These are phyloP conservation scores for Catharus fuscescens DNA, from an alignment of 2,113 vertebrate species.

Conservation along the genomic window DNA sequence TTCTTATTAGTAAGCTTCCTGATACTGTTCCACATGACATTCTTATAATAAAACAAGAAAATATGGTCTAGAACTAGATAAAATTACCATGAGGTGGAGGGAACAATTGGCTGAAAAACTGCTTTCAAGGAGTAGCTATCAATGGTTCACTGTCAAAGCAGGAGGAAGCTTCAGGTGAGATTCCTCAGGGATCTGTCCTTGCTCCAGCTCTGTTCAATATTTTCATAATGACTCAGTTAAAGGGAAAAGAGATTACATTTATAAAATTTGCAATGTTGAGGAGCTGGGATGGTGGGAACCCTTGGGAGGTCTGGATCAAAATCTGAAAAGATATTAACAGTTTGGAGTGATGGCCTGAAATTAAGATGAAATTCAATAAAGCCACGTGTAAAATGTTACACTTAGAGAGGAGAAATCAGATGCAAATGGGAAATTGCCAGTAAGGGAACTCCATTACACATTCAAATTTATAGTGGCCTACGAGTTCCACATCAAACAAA, in stretches of 20 bases:
- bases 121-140: constrained; percentile 16
- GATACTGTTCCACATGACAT: background rate
- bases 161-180: constrained; percentile 37
- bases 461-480: background rate
- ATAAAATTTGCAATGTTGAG: constrained; percentile 52
- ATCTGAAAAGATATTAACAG: constrained; percentile 45
- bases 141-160: constrained; percentile 6
- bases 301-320: constrained; percentile 59
- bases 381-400: background rate
- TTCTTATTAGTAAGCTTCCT: constrained; percentile 31
- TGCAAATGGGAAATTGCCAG: constrained; percentile 8
- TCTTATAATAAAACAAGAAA: constrained; percentile 47
- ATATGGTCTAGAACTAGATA: constrained; percentile 29
- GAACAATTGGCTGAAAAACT: constrained; percentile 37
- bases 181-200: constrained; percentile 60
- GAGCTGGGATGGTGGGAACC: constrained; percentile 26
- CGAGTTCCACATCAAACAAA: background rate
- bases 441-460: background rate
- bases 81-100: constrained; percentile 29
- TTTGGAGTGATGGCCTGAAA: constrained; percentile 61
- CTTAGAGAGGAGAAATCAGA: constrained; percentile 21
- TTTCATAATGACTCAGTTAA: constrained; percentile 67
- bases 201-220: constrained; percentile 60
- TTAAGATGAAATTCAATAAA: constrained; percentile 67
- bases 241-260: constrained; percentile 49